Evolutionary conservation across 2,888 invertebrate genomes (phyloP).

Genomic region (Drosophila greeni): DNA sequence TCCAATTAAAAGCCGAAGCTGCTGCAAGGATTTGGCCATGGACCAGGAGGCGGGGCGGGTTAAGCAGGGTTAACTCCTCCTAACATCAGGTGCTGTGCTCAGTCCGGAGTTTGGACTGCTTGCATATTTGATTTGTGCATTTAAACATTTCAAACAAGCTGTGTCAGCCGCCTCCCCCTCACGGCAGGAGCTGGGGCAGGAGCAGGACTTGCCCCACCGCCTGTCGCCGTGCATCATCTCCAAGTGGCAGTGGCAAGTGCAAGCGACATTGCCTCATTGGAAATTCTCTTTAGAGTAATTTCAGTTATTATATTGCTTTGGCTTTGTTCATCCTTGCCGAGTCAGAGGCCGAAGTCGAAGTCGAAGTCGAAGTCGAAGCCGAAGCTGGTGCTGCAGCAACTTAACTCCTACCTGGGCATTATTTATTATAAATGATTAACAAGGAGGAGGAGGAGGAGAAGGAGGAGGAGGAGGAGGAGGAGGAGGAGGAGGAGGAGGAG

Average conservation of each 20-base stretch:
- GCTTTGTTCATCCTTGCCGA: constrained; percentile 55
- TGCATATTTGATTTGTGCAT: constrained; percentile 73
- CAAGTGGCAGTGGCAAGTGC: constrained; percentile 39
- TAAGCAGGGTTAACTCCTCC: constrained; percentile 23
- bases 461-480: constrained; percentile 45
- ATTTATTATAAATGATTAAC: constrained; percentile 72
- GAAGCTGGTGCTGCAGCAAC: constrained; percentile 48
- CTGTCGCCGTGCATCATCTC: constrained; percentile 17
- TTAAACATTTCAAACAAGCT: constrained; percentile 69
- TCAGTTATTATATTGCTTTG: constrained; percentile 70
- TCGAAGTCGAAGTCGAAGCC: constrained; percentile 14
- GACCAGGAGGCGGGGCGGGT: not conserved
- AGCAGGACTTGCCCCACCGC: too few relatives aligned
- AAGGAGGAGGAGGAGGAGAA: constrained; percentile 41
- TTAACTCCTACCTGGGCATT: constrained; percentile 62
- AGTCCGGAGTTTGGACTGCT: constrained; percentile 54
- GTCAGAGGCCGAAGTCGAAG: not conserved
- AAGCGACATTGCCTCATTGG: constrained; percentile 54
- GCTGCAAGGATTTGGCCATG: constrained; percentile 37
- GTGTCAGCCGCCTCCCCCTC: constrained; percentile 16
- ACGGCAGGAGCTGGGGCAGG: not conserved
- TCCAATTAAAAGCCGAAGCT: constrained; percentile 65
- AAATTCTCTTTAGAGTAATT: constrained; percentile 72
- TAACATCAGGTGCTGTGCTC: constrained; percentile 58
- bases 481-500: not conserved